A percentile compares a stretch with the other conserved stretches of the same genome.
Conservation (phyloP, 2,888 invertebrate genomes). For the Scaptomyza cyrtandrae region DNA sequence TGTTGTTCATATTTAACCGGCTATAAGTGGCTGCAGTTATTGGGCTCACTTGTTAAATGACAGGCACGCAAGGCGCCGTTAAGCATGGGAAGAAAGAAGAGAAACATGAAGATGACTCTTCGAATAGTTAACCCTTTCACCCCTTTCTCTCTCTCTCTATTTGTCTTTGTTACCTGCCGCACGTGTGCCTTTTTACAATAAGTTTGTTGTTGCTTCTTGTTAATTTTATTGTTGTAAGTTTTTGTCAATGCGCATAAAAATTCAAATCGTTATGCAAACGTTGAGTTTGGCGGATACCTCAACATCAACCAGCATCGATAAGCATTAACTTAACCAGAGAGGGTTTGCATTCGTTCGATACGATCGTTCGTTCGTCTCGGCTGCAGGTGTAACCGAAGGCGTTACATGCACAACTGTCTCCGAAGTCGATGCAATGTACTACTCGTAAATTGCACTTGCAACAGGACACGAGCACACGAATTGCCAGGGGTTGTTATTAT, state of each 20-base stretch:
- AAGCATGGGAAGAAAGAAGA: slow-evolving; percentile 24
- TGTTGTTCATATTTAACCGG: slow-evolving; percentile 61
- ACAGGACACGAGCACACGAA: slow-evolving; percentile 38
- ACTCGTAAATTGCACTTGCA: slow-evolving; percentile 76
- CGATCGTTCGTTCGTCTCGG: slow-evolving; percentile 50
- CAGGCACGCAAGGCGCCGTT: slow-evolving; percentile 79
- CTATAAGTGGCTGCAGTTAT: slow-evolving; percentile 59
- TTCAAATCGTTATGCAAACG: slow-evolving; percentile 74
- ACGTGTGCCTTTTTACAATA: slow-evolving; percentile 49
- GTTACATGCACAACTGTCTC: slow-evolving; percentile 73
- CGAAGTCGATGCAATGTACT: slow-evolving; percentile 37
- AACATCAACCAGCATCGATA: slow-evolving; percentile 67
- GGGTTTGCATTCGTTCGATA: slow-evolving; percentile 38
- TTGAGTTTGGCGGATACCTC: slow-evolving; percentile 66
- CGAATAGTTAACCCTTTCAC: slow-evolving; percentile 28
- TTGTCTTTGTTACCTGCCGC: slow-evolving; percentile 36
- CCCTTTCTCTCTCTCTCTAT: background rate
- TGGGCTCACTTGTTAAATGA: slow-evolving; percentile 67
- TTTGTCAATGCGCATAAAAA: slow-evolving; percentile 69
- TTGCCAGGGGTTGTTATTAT: slow-evolving; percentile 32
- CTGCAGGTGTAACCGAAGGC: slow-evolving; percentile 77
- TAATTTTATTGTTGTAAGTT: slow-evolving; percentile 21
- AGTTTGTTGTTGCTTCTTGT: slow-evolving; percentile 15
- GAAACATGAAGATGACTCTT: slow-evolving; percentile 18
- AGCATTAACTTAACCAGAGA: slow-evolving; percentile 40